A percentile compares a stretch with the other conserved stretches of the same genome.
These are phyloP conservation scores for Sinella curviseta DNA, from an alignment of 1,140 invertebrate genomes.

Conservation along the genomic window DNA sequence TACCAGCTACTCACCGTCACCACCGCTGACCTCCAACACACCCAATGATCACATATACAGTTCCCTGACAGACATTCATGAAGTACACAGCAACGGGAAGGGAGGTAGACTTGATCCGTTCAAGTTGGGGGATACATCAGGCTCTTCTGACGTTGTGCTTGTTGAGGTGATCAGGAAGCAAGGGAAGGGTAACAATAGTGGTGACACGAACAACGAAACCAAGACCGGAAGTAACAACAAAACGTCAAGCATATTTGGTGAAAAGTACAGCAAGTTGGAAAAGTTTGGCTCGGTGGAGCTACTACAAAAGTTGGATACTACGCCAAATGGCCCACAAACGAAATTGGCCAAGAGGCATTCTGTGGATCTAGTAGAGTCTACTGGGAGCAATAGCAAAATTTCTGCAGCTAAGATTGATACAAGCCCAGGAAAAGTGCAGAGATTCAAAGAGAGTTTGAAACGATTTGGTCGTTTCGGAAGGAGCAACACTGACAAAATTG, in stretches of 20 bases:
- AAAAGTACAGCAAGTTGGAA: constrained; percentile 9
- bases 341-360: constrained; percentile 12
- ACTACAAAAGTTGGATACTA: neutral
- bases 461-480: constrained; percentile 37
- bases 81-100: neutral
- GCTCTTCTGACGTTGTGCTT: constrained; percentile 23
- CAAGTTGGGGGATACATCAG: neutral
- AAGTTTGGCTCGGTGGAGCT: constrained; percentile 10
- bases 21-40: neutral
- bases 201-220: neutral
- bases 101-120: neutral
- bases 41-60: constrained; percentile 13
- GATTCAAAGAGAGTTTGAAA: constrained; percentile 37
- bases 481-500: constrained; percentile 30
- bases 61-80: constrained; percentile 25
- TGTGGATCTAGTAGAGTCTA: neutral
- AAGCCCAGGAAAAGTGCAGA: constrained; percentile 35
- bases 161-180: constrained; percentile 38
- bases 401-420: constrained; percentile 32
- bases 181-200: constrained; percentile 20
- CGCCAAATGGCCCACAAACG: neutral
- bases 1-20: constrained; percentile 19
- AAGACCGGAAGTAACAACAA: neutral
- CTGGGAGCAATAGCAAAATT: neutral
- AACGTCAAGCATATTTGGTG: neutral